Percentiles rank a stretch among this genome's conserved stretches.
These are phyloP conservation scores for Matsumurasca onukii DNA, from an alignment of 1,140 invertebrate genomes.

Conservation along the genomic window DNA sequence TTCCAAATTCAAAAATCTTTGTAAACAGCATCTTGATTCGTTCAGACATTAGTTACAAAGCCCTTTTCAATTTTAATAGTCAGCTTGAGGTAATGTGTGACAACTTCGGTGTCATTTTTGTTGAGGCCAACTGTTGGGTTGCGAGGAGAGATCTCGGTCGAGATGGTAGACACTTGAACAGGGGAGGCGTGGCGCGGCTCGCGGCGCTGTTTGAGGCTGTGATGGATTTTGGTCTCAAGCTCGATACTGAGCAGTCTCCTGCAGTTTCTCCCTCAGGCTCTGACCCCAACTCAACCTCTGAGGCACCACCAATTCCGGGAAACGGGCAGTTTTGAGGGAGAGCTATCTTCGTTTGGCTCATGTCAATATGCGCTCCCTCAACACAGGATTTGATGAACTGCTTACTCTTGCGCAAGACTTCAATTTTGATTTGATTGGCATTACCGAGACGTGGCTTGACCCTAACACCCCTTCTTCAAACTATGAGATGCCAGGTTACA, in stretches of 20 bases:
- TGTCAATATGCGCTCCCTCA: neutral
- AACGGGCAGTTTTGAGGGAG: neutral
- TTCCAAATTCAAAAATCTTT: neutral
- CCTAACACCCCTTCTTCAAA: neutral
- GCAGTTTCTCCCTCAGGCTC: no score
- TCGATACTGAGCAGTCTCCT: no score
- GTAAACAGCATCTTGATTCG: slow-evolving; percentile 4
- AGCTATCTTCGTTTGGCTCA: neutral
- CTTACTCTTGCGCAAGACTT: neutral
- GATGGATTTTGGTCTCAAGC: no score
- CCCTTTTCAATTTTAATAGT: neutral
- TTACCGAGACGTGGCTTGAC: neutral
- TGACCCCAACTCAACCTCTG: no score
- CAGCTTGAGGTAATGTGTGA: slow-evolving; percentile 9
- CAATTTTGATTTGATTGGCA: neutral
- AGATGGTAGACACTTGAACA: neutral
- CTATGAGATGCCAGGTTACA: neutral
- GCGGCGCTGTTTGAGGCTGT: no score
- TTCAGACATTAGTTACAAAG: neutral
- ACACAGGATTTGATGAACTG: neutral
- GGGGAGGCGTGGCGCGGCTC: no score
- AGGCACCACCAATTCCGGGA: slow-evolving; percentile 76
- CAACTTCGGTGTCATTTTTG: slow-evolving; percentile 2
- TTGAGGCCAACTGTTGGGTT: slow-evolving; percentile 9
- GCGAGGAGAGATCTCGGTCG: neutral